Conservation (phyloP, 2,797 vertebrate species). For the Numenius phaeopus region DNA sequence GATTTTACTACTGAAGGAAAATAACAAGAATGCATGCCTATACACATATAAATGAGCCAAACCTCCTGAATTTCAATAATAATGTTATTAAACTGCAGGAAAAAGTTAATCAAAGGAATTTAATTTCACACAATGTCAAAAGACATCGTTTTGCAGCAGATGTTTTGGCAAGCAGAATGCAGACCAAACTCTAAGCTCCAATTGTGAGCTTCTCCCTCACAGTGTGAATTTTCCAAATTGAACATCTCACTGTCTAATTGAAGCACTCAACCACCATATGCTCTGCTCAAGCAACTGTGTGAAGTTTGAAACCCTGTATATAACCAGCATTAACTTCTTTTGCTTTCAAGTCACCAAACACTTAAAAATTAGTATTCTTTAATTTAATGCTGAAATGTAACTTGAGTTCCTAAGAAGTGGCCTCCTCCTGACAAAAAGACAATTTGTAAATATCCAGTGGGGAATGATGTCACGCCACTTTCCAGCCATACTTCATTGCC, state of each 20-base stretch:
- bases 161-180: conserved; percentile 17
- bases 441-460: conserved; percentile 2
- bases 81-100: background rate
- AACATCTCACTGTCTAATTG: conserved; percentile 19
- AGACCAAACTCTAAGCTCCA: background rate
- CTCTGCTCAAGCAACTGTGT: background rate
- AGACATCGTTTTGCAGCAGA: background rate
- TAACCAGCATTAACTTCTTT: background rate
- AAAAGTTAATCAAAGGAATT: conserved; percentile 21
- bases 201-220: conserved; percentile 19
- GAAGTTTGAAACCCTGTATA: conserved; percentile 13
- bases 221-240: conserved; percentile 13
- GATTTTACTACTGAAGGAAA: background rate
- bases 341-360: conserved; percentile 19
- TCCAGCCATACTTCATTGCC: background rate
- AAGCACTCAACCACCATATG: conserved; percentile 20
- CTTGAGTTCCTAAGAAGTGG: background rate
- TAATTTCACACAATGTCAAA: background rate
- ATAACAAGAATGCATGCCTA: background rate
- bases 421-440: background rate
- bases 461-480: background rate
- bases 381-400: conserved; percentile 16
- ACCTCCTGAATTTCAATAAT: background rate
- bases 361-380: conserved; percentile 21
- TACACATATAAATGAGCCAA: background rate